Base-by-base conservation (phyloP, 2,888 invertebrate genomes). In the Amiota communis region DNA sequence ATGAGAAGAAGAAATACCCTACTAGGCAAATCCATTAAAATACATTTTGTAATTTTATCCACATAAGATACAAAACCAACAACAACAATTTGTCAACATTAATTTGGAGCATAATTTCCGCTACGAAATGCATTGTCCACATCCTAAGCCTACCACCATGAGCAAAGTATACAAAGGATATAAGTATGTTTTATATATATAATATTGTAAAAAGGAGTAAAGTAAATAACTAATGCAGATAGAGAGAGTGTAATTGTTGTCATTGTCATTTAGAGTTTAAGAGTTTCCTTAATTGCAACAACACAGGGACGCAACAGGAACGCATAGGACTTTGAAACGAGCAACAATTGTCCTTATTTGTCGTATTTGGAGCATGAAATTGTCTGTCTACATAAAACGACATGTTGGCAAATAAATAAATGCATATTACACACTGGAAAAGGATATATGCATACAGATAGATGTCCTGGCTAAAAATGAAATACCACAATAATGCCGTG, bases 51-150 rank as follows among this genome's bases (percentile, higher is more conserved):
- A 11, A 59, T 59, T 59, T 59, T 15, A 59, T 13, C 17, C 23
- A 59, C 59, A 20, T 20, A n/a, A 59, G 20, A n/a, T 10, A 57
- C 10, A n/a, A 57, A 23, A 23, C 6, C n/a, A 56, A 8, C 57
- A 57, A 9, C 17, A 17, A 59, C 59, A 59, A 13, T 59, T 59
- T 59, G 59, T 59, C 59, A 59, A 59, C 59, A 59, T 59, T 59
- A 59, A 59, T 59, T 59, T 59, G 20, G n/a, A n/a, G 59, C 59
- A 59, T 59, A 59, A 59, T 59, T 59, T 59, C 59, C 59, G 59
- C 59, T 59, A 12, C 12, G 17, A 56, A 36, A 17, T 13, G 59
- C 59, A 59, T 17, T 23, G 59, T 36, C 36, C 36, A 36, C 36
- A 36, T 36, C 36, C 36, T 36, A 36, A 36, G 36, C 36, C 36